Evolutionary conservation across 2,797 vertebrate species (phyloP), one percentile per base, ranked within the genome.

Genomic region (Steatocranus sp.): DNA sequence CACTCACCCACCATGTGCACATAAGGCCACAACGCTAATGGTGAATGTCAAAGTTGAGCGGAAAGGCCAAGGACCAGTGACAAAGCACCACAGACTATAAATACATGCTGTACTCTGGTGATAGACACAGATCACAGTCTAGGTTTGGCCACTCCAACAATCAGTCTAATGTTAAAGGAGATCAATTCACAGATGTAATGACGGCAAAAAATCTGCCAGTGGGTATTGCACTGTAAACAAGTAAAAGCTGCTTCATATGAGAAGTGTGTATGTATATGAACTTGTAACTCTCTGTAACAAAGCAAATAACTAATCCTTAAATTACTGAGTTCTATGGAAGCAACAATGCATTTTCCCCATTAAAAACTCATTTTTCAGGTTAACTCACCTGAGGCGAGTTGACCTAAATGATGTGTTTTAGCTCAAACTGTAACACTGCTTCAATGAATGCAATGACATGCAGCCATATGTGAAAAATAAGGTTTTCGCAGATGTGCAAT

Each of bases 31-130:
- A 79, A 84, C 92, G 91, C 91, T 83, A 86, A 90, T 87, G 88
- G 88, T 90, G 90, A 94, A 94, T 92, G 92, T 93, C 91, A 92
- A 86, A 93, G 91, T 91, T 89, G 88, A 93, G 81, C 3, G 50
- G 75, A 93, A 94, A 94, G 91, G 91, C 91, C 92, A 92, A 88
- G 76, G 82, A 91, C 87, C 88, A 81, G 83, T 81, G 84, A 84
- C 83, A 77, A 88, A 88, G 82, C 82, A 38, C 18, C 5, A 41
- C 79, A 48, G 82, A 79, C 78, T 78, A 77, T 87, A 83, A 87
- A 88, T 89, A 38, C 75, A 74, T 82, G 63, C 82, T 70, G 82
- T 80, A 32, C 79, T 79, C 43, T 74, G 75, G 81, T 77, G 76
- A 83, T 68, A 84, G 74, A 84, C 36, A 12, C 63, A 30, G 50